A percentile compares a stretch with the other conserved stretches of the same genome.
These are phyloP conservation scores for Myzus persicae DNA, from an alignment of 1,140 invertebrate genomes.

Conservation along the genomic window DNA sequence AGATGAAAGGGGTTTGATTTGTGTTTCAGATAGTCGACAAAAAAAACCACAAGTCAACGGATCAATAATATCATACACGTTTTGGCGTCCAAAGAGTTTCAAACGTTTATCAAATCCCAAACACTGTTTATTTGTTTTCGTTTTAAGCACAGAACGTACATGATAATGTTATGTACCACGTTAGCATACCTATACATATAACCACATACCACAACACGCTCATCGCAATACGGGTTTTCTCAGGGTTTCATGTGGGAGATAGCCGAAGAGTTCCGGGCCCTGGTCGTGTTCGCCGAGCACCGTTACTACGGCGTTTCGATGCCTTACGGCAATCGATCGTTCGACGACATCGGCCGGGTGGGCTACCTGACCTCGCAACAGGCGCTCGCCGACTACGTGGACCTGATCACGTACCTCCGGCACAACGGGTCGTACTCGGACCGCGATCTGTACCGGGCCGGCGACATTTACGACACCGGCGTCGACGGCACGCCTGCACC, in stretches of 20 bases:
- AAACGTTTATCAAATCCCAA: background rate
- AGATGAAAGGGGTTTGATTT: background rate
- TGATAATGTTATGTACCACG: too few relatives aligned
- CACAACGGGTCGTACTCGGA: background rate
- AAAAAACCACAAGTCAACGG: background rate
- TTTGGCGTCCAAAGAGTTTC: background rate
- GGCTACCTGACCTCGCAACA: slow-evolving; percentile 87
- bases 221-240: background rate
- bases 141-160: background rate
- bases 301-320: slow-evolving; percentile 77
- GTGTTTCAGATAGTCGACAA: background rate
- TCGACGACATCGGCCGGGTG: background rate
- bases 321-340: slow-evolving; percentile 59
- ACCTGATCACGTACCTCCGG: slow-evolving; percentile 62
- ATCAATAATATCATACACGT: background rate
- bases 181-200: background rate
- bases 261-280: slow-evolving; percentile 79
- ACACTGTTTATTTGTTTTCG: background rate
- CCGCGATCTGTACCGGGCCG: background rate
- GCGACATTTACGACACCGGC: background rate
- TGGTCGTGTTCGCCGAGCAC: slow-evolving; percentile 94
- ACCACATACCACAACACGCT: background rate
- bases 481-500: background rate
- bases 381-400: slow-evolving; percentile 92
- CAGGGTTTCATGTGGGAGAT: slow-evolving; percentile 94